These are phyloP conservation scores for Adelognathus sp. DNA, from an alignment of 2,888 invertebrate genomes.

Conservation along the genomic window DNA sequence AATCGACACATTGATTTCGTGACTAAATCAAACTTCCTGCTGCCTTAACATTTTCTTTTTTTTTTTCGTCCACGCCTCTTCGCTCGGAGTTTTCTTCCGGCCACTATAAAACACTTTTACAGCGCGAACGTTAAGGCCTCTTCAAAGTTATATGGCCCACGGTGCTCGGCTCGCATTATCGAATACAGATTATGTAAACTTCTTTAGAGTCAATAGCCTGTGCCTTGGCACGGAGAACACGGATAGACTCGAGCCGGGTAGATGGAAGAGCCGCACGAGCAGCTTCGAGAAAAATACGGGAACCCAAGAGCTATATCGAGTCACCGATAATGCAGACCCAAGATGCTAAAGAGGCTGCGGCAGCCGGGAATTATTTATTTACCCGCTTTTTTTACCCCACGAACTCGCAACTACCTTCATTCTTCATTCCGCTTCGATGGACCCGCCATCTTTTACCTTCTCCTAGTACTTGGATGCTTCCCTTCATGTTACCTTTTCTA, in stretches of 20 bases:
- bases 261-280: constrained; percentile 34
- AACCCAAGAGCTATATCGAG: neutral
- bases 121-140: constrained; percentile 31
- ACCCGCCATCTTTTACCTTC: neutral
- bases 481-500: too few relatives aligned
- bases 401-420: constrained; percentile 8
- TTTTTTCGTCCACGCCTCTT: neutral
- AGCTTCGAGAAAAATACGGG: constrained; percentile 51
- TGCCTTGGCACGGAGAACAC: constrained; percentile 34
- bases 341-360: neutral
- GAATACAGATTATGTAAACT: constrained; percentile 71
- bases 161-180: constrained; percentile 70
- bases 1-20: neutral
- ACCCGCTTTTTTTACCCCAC: neutral
- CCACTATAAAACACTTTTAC: constrained; percentile 15
- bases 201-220: constrained; percentile 56
- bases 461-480: too few relatives aligned
- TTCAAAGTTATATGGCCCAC: constrained; percentile 46
- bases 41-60: constrained; percentile 1
- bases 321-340: neutral
- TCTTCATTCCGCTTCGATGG: neutral
- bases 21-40: neutral
- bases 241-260: constrained; percentile 30
- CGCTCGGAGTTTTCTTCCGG: constrained; percentile 9
- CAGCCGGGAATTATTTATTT: constrained; percentile 19